These are phyloP conservation scores for Nibea albiflora DNA, from an alignment of 2,113 vertebrate genomes.

Conservation along the genomic window DNA sequence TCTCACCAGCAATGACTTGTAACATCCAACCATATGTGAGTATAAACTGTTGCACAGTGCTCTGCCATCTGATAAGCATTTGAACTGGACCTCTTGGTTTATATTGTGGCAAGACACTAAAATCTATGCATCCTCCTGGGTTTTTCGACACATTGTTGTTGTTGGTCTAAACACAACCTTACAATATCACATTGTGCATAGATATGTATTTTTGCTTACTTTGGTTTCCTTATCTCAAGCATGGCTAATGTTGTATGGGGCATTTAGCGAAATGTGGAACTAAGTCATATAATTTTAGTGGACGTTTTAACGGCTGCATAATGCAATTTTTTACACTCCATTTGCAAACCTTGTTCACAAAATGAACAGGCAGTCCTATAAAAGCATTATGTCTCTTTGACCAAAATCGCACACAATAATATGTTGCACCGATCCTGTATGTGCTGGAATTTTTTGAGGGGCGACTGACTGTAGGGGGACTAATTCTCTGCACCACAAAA, in stretches of 20 bases:
- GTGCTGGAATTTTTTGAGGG: neutral
- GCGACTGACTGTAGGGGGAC: neutral
- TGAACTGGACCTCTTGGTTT: neutral
- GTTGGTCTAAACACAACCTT: neutral
- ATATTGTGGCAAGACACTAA: neutral
- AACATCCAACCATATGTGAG: neutral
- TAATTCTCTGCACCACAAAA: constrained; percentile 21
- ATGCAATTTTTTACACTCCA: neutral
- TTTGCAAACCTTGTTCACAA: neutral
- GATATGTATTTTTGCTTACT: neutral
- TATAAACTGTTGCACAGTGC: neutral
- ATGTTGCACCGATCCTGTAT: neutral
- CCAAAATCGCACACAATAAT: neutral
- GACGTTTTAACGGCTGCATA: neutral
- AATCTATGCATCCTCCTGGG: neutral
- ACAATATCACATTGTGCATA: neutral
- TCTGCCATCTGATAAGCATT: neutral
- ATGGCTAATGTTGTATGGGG: neutral
- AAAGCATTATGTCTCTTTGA: neutral
- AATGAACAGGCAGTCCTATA: neutral
- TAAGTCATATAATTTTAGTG: neutral
- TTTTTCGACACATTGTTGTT: neutral
- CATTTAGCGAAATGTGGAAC: neutral
- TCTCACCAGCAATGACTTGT: neutral
- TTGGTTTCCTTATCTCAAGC: neutral